Evolutionary conservation across 2,888 invertebrate species (phyloP).

Genomic region (Calephelis perditalis): DNA sequence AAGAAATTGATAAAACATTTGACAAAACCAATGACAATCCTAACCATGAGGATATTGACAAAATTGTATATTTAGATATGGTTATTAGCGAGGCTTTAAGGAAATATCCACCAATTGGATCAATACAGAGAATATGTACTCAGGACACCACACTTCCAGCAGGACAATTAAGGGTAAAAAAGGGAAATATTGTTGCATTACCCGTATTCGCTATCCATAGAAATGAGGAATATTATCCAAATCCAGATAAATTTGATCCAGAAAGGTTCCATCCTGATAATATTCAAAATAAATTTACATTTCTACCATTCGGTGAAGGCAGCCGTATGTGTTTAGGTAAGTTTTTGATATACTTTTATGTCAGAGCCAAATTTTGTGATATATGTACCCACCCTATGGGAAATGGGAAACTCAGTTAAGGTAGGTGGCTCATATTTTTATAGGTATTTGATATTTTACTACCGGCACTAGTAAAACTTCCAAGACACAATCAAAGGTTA

Average conservation of each 20-base stretch:
- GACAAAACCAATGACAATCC: constrained; percentile 39
- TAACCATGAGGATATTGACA: constrained; percentile 43
- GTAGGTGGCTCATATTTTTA: too few species aligned
- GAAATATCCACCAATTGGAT: constrained; percentile 56
- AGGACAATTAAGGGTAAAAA: constrained; percentile 37
- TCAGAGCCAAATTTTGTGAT: too few species aligned
- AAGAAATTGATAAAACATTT: constrained; percentile 44
- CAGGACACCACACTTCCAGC: constrained; percentile 41
- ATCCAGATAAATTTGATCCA: constrained; percentile 38
- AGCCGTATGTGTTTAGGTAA: constrained; percentile 71
- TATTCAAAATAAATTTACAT: constrained; percentile 45
- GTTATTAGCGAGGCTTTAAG: constrained; percentile 59
- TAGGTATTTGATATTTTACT: too few species aligned
- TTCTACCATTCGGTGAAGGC: constrained; percentile 72
- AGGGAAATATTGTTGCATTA: constrained; percentile 33
- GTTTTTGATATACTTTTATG: constrained; percentile 19
- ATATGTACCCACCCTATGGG: too few species aligned
- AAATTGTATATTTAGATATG: constrained; percentile 50
- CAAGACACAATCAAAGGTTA: too few species aligned
- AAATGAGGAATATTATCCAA: constrained; percentile 48
- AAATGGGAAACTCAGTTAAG: too few species aligned
- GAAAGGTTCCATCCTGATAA: constrained; percentile 37
- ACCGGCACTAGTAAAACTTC: too few species aligned
- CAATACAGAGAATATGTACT: constrained; percentile 46
- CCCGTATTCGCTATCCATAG: constrained; percentile 35